Evolutionary conservation across 1,140 invertebrate genomes (phyloP).

Genomic region (Zaprionus ornatus): DNA sequence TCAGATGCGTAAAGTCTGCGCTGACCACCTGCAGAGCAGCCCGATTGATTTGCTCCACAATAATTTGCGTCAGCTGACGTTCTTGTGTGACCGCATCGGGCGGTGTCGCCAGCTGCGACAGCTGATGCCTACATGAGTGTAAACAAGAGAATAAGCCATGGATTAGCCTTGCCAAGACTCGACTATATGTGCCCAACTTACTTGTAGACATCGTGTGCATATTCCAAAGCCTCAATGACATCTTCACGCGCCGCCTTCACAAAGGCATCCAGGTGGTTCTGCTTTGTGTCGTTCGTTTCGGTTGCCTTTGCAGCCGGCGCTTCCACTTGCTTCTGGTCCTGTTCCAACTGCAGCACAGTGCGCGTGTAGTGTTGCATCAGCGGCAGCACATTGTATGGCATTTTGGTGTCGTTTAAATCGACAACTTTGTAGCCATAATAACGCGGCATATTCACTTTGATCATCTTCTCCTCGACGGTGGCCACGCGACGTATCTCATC

Average conservation of each 20-base stretch:
- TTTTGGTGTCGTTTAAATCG: constrained; percentile 86
- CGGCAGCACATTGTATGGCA: constrained; percentile 88
- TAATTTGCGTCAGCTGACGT: constrained; percentile 58
- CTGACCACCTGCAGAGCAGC: constrained; percentile 86
- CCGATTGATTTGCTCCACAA: constrained; percentile 89
- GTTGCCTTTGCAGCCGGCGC: neutral
- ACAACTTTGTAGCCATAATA: constrained; percentile 90
- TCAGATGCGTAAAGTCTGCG: constrained; percentile 86
- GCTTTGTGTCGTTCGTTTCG: neutral
- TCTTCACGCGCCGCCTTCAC: constrained; percentile 49
- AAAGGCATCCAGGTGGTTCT: constrained; percentile 69
- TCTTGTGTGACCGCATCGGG: constrained; percentile 57
- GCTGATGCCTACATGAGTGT: constrained; percentile 57
- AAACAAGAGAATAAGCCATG: neutral
- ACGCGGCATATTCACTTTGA: constrained; percentile 91
- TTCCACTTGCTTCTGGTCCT: constrained; percentile 51
- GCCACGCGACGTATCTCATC: constrained; percentile 87
- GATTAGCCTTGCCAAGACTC: neutral
- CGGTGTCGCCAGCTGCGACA: constrained; percentile 56
- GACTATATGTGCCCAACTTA: neutral
- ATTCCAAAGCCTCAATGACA: constrained; percentile 66
- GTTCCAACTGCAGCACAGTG: constrained; percentile 86
- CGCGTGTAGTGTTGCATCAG: constrained; percentile 89
- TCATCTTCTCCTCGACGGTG: constrained; percentile 92
- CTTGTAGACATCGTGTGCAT: constrained; percentile 61